phyloP scores from a whole-genome alignment of 2,113 vertebrate species.

The Lophochroa leadbeateri region DNA sequence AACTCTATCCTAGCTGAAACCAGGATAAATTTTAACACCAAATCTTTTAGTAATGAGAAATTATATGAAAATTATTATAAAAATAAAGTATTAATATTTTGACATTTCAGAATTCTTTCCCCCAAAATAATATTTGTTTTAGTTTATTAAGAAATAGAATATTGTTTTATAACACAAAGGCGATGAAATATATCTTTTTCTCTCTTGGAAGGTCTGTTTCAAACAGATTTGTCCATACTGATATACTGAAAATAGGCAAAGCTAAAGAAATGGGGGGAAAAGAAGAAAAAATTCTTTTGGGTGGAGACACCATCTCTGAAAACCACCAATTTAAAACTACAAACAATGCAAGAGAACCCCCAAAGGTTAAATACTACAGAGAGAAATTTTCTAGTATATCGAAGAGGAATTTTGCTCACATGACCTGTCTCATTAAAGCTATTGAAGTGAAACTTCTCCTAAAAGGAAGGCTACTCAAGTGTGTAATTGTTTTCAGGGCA shows the following conservation, averaged over 20 bases:
- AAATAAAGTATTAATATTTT: background rate
- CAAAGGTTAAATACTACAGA: background rate
- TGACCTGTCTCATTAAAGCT: conserved; percentile 24
- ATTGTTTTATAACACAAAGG: background rate
- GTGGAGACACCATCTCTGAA: accelerated
- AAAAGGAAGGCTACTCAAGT: background rate
- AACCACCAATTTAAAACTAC: background rate
- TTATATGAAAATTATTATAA: background rate
- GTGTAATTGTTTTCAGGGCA: conserved; percentile 31
- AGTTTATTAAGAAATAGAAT: background rate
- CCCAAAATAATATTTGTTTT: background rate
- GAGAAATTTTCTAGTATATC: background rate
- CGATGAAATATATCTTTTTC: background rate
- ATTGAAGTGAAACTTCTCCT: conserved; percentile 20
- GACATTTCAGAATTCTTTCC: background rate
- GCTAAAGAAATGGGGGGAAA: background rate
- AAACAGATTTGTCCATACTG: background rate
- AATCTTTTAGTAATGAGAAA: background rate
- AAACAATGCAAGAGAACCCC: background rate
- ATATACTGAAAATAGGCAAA: background rate
- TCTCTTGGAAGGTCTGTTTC: background rate
- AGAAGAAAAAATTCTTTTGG: background rate
- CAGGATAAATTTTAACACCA: background rate
- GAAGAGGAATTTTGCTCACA: conserved; percentile 14
- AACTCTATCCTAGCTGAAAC: background rate